Base-by-base conservation (phyloP, 2,888 invertebrate genomes). In the Dyspetes luteomarginatus region DNA sequence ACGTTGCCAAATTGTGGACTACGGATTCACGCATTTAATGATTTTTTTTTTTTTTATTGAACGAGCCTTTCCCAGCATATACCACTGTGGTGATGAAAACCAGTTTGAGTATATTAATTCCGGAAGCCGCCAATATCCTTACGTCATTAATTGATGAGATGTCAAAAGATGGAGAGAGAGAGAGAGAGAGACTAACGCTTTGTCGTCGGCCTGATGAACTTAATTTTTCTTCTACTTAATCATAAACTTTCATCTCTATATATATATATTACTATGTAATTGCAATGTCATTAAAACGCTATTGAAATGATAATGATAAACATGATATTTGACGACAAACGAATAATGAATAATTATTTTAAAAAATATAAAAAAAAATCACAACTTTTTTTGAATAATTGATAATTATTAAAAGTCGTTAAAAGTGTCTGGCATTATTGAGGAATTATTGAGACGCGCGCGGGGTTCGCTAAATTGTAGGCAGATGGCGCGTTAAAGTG, bases 61-160 rank as follows among this genome's bases (percentile, higher is more conserved):
- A 65, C 65, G 19, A 65, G 50, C 50, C 30, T 22, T 30, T 12
- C 12, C 7, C 65, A n/a, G 50, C 48, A 19, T 50, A 30, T 50
- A 48, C n/a, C 9, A 68, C 52, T 56, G n/a, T 36, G 17, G 45
- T 43, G 58, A 64, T n/a, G 52, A 12, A 56, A 86, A 87, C 86
- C 86, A 86, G 88, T 87, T 86, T 85, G 43, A 64, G 76, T 83
- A 83, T 85, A 81, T 79, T 65, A 85, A 87, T 84, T 85, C 84
- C 85, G 86, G 88, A 86, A 86, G 86, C 86, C 81, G n/a, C 79
- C 82, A 80, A 79, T 83, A 82, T 78, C 67, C 74, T 73, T 73
- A 69, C 79, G 60, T 78, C 83, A 85, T 84, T 84, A 71, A 81
- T 83, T 71, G 80, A 82, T 78, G 82, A 82, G 77, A 43, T 28